phyloP scores from a whole-genome alignment of 2,797 vertebrate genomes.

The Urocyon cinereoargenteus region DNA sequence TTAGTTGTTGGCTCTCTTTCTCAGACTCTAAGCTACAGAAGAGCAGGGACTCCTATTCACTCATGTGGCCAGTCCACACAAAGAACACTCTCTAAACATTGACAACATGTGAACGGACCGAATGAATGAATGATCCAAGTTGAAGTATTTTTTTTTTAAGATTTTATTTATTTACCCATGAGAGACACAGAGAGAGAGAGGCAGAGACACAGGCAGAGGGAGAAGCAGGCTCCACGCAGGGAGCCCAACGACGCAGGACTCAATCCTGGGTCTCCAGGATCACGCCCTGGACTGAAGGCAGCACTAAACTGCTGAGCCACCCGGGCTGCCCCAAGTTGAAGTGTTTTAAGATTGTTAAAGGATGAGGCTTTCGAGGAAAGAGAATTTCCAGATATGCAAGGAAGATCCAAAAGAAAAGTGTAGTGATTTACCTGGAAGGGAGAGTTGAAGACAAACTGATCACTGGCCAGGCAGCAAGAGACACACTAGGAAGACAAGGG shows the following conservation, averaged over 20 bases:
- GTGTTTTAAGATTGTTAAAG: background rate
- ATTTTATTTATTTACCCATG: too few relatives aligned
- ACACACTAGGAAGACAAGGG: background rate
- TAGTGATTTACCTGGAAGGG: background rate
- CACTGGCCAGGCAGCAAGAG: background rate
- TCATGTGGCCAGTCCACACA: background rate
- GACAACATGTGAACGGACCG: background rate
- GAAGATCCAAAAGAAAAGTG: background rate
- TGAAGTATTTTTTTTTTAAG: background rate
- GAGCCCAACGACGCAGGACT: accelerated
- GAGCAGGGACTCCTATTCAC: background rate
- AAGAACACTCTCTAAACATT: background rate
- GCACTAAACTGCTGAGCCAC: too few relatives aligned
- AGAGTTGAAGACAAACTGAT: background rate
- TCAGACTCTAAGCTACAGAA: background rate
- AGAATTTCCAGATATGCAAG: background rate
- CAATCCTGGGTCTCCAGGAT: too few relatives aligned
- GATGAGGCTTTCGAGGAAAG: background rate
- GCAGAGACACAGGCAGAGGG: too few relatives aligned
- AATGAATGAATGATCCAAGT: background rate
- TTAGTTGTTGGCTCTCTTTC: background rate
- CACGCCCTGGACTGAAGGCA: too few relatives aligned
- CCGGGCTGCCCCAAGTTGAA: background rate
- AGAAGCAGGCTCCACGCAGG: too few relatives aligned
- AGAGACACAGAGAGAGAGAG: too few relatives aligned